Percentiles rank a stretch among this genome's conserved stretches.
These are phyloP conservation scores for Apodemia duryi DNA, from an alignment of 2,888 invertebrate species.

Conservation along the genomic window DNA sequence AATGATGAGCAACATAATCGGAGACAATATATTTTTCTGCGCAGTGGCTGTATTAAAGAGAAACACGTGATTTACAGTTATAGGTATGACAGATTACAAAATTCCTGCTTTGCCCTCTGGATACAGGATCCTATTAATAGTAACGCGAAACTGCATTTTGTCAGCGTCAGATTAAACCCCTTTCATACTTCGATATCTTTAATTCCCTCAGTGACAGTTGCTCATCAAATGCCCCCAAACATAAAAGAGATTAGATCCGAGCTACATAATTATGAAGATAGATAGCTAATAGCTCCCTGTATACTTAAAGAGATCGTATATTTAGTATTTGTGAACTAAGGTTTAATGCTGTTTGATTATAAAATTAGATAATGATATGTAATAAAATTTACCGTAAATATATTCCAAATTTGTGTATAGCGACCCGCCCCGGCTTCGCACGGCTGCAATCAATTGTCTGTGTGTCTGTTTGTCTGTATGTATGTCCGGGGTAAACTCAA, in stretches of 20 bases:
- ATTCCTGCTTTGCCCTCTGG: too few relatives aligned
- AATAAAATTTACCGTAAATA: too few relatives aligned
- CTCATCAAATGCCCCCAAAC: slow-evolving; percentile 9
- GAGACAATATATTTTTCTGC: too few relatives aligned
- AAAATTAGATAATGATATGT: background rate
- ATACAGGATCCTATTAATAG: background rate
- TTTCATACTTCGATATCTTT: background rate
- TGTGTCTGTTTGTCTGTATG: too few relatives aligned
- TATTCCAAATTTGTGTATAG: too few relatives aligned
- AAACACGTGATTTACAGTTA: too few relatives aligned
- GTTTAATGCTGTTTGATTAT: background rate
- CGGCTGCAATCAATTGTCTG: too few relatives aligned
- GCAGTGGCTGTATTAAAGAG: too few relatives aligned
- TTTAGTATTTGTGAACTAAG: background rate
- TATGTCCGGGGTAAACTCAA: too few relatives aligned
- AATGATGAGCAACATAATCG: too few relatives aligned
- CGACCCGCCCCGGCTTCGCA: too few relatives aligned
- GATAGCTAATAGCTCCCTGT: background rate
- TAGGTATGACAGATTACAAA: too few relatives aligned
- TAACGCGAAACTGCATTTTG: background rate
- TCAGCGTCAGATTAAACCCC: background rate
- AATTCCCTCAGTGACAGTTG: slow-evolving; percentile 6
- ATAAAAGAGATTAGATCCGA: background rate
- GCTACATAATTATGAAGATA: background rate
- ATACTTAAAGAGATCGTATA: background rate